Base-by-base conservation (phyloP, 2,888 invertebrate species). In the Pollenia amentaria region DNA sequence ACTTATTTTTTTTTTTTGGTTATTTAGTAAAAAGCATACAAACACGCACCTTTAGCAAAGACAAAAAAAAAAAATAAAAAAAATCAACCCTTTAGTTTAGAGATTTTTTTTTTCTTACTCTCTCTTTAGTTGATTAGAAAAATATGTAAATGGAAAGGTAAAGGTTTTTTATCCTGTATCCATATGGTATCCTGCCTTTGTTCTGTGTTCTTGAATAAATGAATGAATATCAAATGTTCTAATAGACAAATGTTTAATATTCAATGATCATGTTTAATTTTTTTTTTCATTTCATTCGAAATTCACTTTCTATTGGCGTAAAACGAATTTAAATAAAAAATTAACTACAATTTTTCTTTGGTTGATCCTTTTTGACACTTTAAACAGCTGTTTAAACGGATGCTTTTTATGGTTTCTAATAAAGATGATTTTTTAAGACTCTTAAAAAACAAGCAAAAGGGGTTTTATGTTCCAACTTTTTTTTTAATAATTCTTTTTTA, bases 1-100 rank as follows among this genome's bases (percentile, higher is more conserved):
- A 2, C 40, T 62, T 67, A 70, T 77, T 77, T 55, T 79, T 75
- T 29, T 29, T 57, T 51, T 42, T 72, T 69, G 73, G 82, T 78
- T 79, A 83, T 86, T 86, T 79, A 51, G 40, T 76, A 70, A 76
- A 85, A 72, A 79, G 70, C 78, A 64, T 62, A 53, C 44, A 69
- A 69, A 76, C 60, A 87, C 81, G 73, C 87, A 87, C 87, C 87
- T 87, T 87, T 81, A 87, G 65, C 80, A 87, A 76, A 6, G 29
- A 29, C 29, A 29, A 29, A 29, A 29, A 29, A 29, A 0, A 29
- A 21, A 29, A 29, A 29, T 6, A 29, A 29, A 29, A 0, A 29
- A 21, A 29, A 81, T 38, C 85, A 85, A 85, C 87, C 87, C 87
- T 84, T 84, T 83, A 14, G 48, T 67, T 48, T 21, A 9, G 62